Conservation (phyloP, 1,140 invertebrate genomes). For the Archivesica marissinica region DNA sequence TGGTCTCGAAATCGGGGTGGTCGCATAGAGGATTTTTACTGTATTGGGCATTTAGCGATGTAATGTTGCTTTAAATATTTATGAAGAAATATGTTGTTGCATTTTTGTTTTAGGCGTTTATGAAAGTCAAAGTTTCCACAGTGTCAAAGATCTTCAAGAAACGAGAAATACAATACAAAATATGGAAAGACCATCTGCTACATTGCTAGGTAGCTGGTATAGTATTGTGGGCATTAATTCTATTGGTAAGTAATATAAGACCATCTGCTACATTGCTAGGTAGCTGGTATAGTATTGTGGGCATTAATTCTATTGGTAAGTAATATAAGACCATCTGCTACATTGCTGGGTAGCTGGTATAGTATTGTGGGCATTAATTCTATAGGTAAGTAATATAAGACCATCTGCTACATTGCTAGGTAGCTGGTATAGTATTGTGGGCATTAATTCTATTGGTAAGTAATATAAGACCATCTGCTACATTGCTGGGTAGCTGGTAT, state of each 20-base stretch:
- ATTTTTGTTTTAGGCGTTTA: slow-evolving; percentile 63
- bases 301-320: slow-evolving; percentile 52
- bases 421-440: slow-evolving; percentile 58
- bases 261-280: slow-evolving; percentile 60
- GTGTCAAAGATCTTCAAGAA: slow-evolving; percentile 4
- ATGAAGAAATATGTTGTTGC: neutral
- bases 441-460: slow-evolving; percentile 52
- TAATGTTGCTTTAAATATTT: too few relatives aligned
- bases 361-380: slow-evolving; percentile 10
- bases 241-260: slow-evolving; percentile 35
- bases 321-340: too few relatives aligned
- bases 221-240: slow-evolving; percentile 51
- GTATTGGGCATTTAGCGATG: too few relatives aligned
- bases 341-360: too few relatives aligned
- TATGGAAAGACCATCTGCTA: slow-evolving; percentile 27
- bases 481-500: too few relatives aligned
- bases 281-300: slow-evolving; percentile 58
- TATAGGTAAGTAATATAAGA: slow-evolving; percentile 34
- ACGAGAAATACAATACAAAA: neutral
- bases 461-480: too few relatives aligned
- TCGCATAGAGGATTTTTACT: too few relatives aligned
- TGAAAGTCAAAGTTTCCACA: slow-evolving; percentile 55
- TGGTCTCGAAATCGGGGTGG: too few relatives aligned
- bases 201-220: slow-evolving; percentile 62
- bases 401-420: slow-evolving; percentile 60